These are phyloP conservation scores for Azemiops feae DNA, from an alignment of 2,113 vertebrate genomes.

Conservation along the genomic window DNA sequence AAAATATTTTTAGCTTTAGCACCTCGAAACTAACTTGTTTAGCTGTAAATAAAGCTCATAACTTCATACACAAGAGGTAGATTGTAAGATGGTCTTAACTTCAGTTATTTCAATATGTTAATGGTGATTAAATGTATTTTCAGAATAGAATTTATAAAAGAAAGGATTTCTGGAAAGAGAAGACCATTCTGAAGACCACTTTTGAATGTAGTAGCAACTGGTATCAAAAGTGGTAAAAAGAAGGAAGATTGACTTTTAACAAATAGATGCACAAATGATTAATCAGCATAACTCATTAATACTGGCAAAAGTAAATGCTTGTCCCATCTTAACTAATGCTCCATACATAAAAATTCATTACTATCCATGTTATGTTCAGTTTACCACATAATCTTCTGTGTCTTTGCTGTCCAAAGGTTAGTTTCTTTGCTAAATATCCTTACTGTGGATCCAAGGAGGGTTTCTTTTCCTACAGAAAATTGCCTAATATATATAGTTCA, in stretches of 20 bases:
- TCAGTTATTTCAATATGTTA: neutral
- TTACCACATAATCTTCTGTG: neutral
- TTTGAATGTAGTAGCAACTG: neutral
- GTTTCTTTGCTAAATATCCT: neutral
- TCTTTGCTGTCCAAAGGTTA: neutral
- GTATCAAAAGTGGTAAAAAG: neutral
- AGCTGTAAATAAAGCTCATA: neutral
- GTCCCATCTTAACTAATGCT: neutral
- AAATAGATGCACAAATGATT: neutral
- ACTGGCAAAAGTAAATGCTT: neutral
- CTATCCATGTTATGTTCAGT: neutral
- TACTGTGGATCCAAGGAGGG: neutral
- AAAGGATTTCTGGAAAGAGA: neutral
- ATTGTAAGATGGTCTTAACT: neutral
- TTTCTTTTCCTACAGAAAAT: neutral
- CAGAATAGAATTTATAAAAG: neutral
- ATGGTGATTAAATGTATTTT: neutral
- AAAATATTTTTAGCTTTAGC: neutral
- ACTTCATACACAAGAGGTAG: neutral
- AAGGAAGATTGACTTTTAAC: neutral
- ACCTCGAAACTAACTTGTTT: neutral
- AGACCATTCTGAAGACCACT: neutral
- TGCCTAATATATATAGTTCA: neutral
- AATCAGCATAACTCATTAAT: neutral
- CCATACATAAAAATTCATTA: neutral